Evolutionary conservation across 2,113 vertebrate species (phyloP).

Genomic region (Proterorhinus semilunaris): DNA sequence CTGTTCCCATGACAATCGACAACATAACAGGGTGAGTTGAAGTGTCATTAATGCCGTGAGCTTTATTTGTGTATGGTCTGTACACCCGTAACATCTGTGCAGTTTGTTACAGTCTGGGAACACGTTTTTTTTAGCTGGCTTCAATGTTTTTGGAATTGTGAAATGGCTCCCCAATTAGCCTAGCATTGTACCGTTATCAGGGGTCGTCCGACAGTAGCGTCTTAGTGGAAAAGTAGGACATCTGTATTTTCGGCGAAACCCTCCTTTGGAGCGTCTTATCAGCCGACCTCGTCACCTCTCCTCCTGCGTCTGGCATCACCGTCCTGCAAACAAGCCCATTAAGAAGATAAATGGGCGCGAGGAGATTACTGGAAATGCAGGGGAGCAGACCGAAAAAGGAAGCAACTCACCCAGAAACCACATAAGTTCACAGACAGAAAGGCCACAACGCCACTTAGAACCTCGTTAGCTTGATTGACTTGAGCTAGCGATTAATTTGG

Average conservation of each 20-base stretch:
- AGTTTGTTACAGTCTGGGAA: too few species aligned
- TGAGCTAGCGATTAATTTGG: conserved; percentile 6
- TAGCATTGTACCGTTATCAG: too few species aligned
- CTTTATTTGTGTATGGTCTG: too few species aligned
- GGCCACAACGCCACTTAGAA: background rate
- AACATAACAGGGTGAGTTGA: too few species aligned
- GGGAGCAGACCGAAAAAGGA: background rate
- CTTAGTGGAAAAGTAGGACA: background rate
- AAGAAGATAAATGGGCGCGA: conserved; percentile 1
- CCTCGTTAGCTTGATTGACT: conserved; percentile 10
- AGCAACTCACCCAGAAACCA: background rate
- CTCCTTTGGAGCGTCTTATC: conserved; percentile 11
- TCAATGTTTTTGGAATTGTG: too few species aligned
- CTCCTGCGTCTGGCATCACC: conserved; percentile 6
- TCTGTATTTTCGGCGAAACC: background rate
- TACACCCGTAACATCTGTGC: too few species aligned
- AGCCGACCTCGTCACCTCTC: conserved; percentile 29
- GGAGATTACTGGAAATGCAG: background rate
- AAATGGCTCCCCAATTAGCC: too few species aligned
- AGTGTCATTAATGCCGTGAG: too few species aligned
- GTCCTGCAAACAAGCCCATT: conserved; percentile 29
- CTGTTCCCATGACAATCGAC: too few species aligned
- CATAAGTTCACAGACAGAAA: background rate
- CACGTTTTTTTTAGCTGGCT: too few species aligned
- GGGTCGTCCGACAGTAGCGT: background rate